Base-by-base conservation (phyloP, 1,140 invertebrate genomes). In the Coelopa frigida region DNA sequence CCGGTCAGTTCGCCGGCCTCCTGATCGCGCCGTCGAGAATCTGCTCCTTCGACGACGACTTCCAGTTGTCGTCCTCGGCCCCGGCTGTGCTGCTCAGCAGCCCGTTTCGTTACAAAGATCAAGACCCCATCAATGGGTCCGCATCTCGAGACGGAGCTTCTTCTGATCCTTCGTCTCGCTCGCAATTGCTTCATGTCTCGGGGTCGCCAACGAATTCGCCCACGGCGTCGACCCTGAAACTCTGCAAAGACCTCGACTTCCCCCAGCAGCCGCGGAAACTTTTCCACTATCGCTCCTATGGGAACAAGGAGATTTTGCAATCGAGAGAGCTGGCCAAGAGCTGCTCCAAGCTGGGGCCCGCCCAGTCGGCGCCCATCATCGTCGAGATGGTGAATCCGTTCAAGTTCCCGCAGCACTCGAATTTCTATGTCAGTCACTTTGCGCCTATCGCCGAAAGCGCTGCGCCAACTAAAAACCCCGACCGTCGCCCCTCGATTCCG, bases 61-160 rank as follows among this genome's bases (percentile, higher is more conserved):
- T 57, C 33, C 60, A 63, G 46, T 21, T 59, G 10, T 58, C 60
- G 12, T 55, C 46, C 26, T 67, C 63, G 15, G 63, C 63, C 5
- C 63, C 63, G 4, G 63, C 63, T 11, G 49, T 53, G n/a, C 48
- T 66, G 5, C 42, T 66, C n/a, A 66, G 42, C 40, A 24, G 38
- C 8, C 12, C n/a, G 5, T 43, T 32, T 2, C 21, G 23, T 39
- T 5, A 12, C 10, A 32, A 23, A 18, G 20, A 23, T 11, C 18
- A 45, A 37, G 7, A 15, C 15, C 38, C 6, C 54, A 49, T 14
- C 37, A 36, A 3, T 17, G 31, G 8, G 14, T 15, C n/a, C n/a
- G 18, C 38, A 40, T 21, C n/a, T n/a, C n/a, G n/a, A n/a, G n/a
- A n/a, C n/a, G n/a, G n/a, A n/a, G n/a, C n/a, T n/a, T n/a, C n/a